phyloP scores from a whole-genome alignment of 2,113 vertebrate genomes.

The Urocolius indicus region DNA sequence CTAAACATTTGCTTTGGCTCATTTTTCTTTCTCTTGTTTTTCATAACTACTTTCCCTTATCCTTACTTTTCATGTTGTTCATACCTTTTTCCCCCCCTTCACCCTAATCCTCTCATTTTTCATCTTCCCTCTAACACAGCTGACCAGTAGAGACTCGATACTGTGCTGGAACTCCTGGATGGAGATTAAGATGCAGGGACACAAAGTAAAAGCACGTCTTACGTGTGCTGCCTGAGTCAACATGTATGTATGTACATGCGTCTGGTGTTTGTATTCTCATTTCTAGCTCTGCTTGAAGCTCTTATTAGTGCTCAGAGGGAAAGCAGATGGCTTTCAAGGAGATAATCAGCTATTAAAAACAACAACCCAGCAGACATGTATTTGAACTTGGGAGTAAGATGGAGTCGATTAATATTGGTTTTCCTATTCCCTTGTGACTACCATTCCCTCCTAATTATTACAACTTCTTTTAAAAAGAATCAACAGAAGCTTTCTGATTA shows the following conservation, averaged over 20 bases:
- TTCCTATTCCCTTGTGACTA: background rate
- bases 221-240: fast-evolving
- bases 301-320: background rate
- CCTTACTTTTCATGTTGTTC: background rate
- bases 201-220: background rate
- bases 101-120: background rate
- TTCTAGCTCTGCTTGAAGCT: background rate
- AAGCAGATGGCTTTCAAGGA: background rate
- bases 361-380: background rate
- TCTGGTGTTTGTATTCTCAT: background rate
- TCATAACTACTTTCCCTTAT: background rate
- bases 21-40: background rate
- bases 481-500: background rate
- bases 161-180: background rate
- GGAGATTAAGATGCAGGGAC: background rate
- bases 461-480: background rate
- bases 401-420: background rate
- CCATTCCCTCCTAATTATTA: fast-evolving
- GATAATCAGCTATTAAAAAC: background rate
- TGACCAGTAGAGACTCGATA: background rate
- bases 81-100: fast-evolving
- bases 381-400: background rate
- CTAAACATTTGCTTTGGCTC: background rate
- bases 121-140: background rate
- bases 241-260: fast-evolving